Evolutionary conservation across 1,140 invertebrate genomes (phyloP).

Genomic region (Arctopsyche grandis): DNA sequence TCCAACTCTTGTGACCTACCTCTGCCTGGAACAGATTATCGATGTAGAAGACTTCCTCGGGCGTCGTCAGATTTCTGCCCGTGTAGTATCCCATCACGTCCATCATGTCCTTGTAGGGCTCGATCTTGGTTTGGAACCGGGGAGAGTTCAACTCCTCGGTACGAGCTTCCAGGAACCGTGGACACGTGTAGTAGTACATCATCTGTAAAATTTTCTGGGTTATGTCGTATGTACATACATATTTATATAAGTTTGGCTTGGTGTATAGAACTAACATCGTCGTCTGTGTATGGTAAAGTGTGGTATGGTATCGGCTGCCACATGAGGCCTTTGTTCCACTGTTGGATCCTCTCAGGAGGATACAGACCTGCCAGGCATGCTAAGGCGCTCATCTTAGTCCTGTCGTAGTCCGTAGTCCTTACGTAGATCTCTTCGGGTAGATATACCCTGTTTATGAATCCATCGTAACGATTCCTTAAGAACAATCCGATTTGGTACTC

Average conservation of each 20-base stretch:
- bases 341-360: constrained; percentile 62
- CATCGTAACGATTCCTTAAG: constrained; percentile 60
- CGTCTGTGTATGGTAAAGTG: constrained; percentile 60
- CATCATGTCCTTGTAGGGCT: constrained; percentile 59
- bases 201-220: constrained; percentile 57
- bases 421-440: constrained; percentile 64
- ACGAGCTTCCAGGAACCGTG: constrained; percentile 64
- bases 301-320: constrained; percentile 70
- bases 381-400: constrained; percentile 71
- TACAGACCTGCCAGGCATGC: constrained; percentile 68
- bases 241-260: too few species aligned
- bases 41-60: constrained; percentile 64
- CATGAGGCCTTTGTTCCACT: constrained; percentile 64
- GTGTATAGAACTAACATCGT: constrained; percentile 62
- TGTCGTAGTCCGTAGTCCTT: constrained; percentile 67
- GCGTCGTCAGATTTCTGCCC: constrained; percentile 61
- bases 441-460: constrained; percentile 61
- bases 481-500: constrained; percentile 62
- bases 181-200: constrained; percentile 66
- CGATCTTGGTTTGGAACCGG: constrained; percentile 57
- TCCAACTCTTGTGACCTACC: constrained; percentile 55
- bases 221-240: too few species aligned
- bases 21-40: constrained; percentile 67
- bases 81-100: constrained; percentile 59
- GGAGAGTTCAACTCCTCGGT: constrained; percentile 59